phyloP scores from a whole-genome alignment of 2,113 vertebrate species.

The Platysteira castanea region DNA sequence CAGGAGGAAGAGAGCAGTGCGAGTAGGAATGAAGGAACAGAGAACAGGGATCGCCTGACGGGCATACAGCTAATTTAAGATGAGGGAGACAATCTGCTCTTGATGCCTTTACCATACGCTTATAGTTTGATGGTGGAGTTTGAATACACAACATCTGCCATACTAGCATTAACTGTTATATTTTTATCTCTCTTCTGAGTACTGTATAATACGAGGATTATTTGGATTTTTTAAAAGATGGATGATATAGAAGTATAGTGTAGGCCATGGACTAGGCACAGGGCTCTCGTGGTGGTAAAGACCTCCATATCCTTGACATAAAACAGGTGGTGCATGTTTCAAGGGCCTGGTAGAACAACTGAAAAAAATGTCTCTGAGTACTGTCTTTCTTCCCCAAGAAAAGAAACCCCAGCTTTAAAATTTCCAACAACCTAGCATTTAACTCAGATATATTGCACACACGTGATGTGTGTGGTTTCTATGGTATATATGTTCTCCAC shows the following conservation, averaged over 20 bases:
- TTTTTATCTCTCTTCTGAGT: neutral
- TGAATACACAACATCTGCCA: neutral
- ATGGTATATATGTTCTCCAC: neutral
- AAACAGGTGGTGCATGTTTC: neutral
- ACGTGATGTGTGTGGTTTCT: rapidly evolving
- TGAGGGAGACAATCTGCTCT: neutral
- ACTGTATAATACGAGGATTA: neutral
- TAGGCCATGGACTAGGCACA: neutral
- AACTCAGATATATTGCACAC: neutral
- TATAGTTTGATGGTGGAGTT: neutral
- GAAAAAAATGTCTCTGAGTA: neutral
- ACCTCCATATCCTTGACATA: neutral
- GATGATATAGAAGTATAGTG: neutral
- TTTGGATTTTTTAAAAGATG: neutral
- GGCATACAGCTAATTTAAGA: neutral
- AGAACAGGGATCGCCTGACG: neutral
- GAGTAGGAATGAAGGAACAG: neutral
- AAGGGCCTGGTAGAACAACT: neutral
- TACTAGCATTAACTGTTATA: neutral
- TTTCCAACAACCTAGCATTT: neutral
- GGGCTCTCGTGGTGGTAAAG: neutral
- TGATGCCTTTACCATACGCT: neutral
- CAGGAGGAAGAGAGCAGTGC: neutral
- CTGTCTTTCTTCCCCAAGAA: neutral
- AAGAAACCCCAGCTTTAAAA: neutral